A percentile compares a stretch with the other conserved stretches of the same genome.
Evolutionary conservation across 2,113 vertebrate genomes (phyloP).

Genomic region (Leiothrix lutea): DNA sequence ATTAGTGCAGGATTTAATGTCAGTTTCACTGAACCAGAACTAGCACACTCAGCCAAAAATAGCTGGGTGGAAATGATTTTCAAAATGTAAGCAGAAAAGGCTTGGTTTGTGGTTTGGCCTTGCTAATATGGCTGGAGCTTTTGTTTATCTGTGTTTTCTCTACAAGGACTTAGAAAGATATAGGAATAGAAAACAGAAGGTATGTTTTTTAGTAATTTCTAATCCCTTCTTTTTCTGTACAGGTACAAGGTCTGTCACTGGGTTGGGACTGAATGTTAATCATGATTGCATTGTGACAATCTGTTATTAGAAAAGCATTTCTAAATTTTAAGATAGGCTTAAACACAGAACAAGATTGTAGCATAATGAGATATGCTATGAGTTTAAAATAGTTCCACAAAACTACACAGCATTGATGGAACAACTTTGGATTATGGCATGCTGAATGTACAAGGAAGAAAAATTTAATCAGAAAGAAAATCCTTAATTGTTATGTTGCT

Average conservation of each 20-base stretch:
- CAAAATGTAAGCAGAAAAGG: neutral
- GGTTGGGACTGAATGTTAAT: neutral
- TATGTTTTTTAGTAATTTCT: neutral
- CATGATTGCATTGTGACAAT: neutral
- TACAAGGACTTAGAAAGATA: neutral
- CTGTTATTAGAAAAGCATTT: neutral
- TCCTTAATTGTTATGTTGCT: neutral
- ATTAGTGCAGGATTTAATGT: neutral
- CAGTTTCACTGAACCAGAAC: neutral
- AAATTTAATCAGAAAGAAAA: neutral
- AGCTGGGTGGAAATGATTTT: neutral
- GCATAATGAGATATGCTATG: neutral
- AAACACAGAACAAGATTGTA: neutral
- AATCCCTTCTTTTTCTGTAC: neutral
- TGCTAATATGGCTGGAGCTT: neutral
- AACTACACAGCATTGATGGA: neutral
- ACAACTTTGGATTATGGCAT: neutral
- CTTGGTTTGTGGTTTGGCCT: neutral
- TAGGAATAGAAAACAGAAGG: neutral
- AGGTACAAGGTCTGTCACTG: neutral
- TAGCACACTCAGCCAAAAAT: neutral
- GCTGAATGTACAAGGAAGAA: neutral
- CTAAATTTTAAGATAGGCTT: neutral
- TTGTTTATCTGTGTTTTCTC: neutral
- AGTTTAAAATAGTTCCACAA: neutral